A percentile compares a stretch with the other conserved stretches of the same genome.
These are phyloP conservation scores for Myotis myotis DNA, from an alignment of 2,797 vertebrate species.

Conservation along the genomic window DNA sequence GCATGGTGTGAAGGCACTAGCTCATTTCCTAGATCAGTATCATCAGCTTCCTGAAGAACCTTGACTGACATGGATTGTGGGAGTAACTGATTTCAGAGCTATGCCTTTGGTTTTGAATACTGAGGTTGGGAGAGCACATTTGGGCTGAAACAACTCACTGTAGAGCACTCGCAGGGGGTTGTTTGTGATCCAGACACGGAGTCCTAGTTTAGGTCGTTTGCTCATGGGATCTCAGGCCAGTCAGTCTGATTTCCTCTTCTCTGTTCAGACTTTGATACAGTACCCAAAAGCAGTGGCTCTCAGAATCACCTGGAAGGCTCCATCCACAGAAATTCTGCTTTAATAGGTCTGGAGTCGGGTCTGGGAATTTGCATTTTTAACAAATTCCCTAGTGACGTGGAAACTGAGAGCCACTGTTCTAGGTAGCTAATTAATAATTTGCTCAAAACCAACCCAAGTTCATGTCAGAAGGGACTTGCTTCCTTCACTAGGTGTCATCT, in stretches of 20 bases:
- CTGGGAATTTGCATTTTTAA: too few relatives aligned
- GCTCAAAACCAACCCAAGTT: neutral
- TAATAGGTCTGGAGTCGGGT: neutral
- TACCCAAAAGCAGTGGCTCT: neutral
- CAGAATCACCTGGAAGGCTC: neutral
- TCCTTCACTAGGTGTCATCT: neutral
- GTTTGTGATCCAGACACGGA: neutral
- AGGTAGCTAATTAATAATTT: neutral
- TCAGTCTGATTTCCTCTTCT: neutral
- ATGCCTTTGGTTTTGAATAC: neutral
- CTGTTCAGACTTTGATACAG: fast-evolving
- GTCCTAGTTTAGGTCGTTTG: neutral
- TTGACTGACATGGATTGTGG: too few relatives aligned
- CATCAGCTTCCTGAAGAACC: too few relatives aligned
- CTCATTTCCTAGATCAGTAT: neutral
- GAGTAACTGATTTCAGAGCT: too few relatives aligned
- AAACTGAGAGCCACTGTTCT: neutral
- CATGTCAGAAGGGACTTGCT: neutral
- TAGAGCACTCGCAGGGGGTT: neutral
- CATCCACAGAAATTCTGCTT: neutral
- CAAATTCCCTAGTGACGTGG: neutral
- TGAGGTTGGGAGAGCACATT: fast-evolving
- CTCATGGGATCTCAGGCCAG: neutral
- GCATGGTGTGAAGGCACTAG: neutral
- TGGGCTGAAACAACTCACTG: neutral